Conservation (phyloP, 1,140 invertebrate genomes). For the Papilio aristodemus region DNA sequence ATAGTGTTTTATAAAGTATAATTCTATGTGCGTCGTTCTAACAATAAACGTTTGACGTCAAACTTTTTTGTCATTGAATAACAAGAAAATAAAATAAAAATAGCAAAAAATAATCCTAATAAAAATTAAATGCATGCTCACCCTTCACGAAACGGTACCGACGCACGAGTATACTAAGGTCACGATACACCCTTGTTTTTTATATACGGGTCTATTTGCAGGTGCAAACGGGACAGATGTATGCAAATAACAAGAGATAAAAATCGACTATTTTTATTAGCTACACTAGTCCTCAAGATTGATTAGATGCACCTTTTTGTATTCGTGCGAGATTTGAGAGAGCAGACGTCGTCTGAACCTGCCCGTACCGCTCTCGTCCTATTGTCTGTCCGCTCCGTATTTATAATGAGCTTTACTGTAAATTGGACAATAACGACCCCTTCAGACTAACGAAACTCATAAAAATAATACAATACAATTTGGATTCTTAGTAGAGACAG, state of each 20-base stretch:
- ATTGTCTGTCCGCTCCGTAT: slow-evolving; percentile 52
- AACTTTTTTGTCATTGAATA: background rate
- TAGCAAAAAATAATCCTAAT: too few species aligned
- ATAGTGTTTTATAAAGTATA: too few species aligned
- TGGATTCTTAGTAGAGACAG: background rate
- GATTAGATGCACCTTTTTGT: slow-evolving; percentile 74
- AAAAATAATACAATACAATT: slow-evolving; percentile 5
- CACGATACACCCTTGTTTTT: slow-evolving; percentile 49
- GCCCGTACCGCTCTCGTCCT: slow-evolving; percentile 34
- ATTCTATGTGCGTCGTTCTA: too few species aligned
- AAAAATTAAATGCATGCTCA: background rate
- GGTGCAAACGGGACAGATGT: slow-evolving; percentile 40
- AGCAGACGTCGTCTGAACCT: slow-evolving; percentile 35
- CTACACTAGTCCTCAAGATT: slow-evolving; percentile 48
- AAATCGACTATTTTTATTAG: slow-evolving; percentile 35
- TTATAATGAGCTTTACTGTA: slow-evolving; percentile 32
- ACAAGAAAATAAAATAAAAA: background rate
- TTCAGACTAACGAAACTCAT: slow-evolving; percentile 9
- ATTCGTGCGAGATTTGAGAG: slow-evolving; percentile 51
- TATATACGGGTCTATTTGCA: slow-evolving; percentile 10
- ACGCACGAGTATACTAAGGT: slow-evolving; percentile 64
- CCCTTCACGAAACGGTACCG: slow-evolving; percentile 52
- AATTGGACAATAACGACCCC: slow-evolving; percentile 26
- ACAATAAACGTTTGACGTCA: background rate
- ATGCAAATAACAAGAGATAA: slow-evolving; percentile 63